Conservation (phyloP, 2,113 vertebrate species). For the Megaptera novaeangliae region DNA sequence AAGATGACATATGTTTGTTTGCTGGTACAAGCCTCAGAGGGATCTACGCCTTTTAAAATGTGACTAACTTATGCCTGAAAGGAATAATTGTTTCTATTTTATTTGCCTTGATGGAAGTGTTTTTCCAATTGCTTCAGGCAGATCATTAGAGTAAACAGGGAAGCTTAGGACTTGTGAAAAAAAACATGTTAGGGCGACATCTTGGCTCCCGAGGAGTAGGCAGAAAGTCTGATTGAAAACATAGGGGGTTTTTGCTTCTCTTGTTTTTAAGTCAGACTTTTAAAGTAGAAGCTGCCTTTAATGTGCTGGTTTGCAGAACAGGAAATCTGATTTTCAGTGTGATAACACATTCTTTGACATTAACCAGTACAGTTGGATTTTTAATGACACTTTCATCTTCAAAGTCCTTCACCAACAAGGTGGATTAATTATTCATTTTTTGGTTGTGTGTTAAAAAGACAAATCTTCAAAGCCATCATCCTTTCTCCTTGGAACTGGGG, state of each 20-base stretch:
- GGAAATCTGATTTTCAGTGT: slow-evolving; percentile 61
- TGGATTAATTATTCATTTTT: slow-evolving; percentile 68
- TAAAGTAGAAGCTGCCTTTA: slow-evolving; percentile 60
- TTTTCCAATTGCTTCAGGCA: slow-evolving; percentile 54
- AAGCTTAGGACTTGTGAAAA: slow-evolving; percentile 34
- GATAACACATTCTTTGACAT: slow-evolving; percentile 67
- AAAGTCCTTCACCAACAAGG: slow-evolving; percentile 54
- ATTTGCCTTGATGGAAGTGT: slow-evolving; percentile 60
- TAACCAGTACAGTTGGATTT: slow-evolving; percentile 52
- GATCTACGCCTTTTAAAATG: slow-evolving; percentile 56
- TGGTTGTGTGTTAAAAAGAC: slow-evolving; percentile 37
- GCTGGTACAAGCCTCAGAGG: background rate
- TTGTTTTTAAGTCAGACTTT: slow-evolving; percentile 58
- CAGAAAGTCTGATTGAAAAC: slow-evolving; percentile 6
- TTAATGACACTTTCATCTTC: slow-evolving; percentile 74
- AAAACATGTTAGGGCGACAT: slow-evolving; percentile 42
- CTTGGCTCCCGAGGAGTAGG: background rate
- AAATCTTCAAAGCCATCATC: slow-evolving; percentile 56
- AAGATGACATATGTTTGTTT: background rate
- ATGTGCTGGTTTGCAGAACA: slow-evolving; percentile 57
- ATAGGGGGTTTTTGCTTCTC: slow-evolving; percentile 23
- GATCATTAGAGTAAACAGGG: slow-evolving; percentile 17
- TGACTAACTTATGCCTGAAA: slow-evolving; percentile 61
- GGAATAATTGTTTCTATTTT: slow-evolving; percentile 60
- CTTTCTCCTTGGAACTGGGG: slow-evolving; percentile 26